Evolutionary conservation across 2,113 vertebrate genomes (phyloP).

Genomic region (Bagarius yarrelli): DNA sequence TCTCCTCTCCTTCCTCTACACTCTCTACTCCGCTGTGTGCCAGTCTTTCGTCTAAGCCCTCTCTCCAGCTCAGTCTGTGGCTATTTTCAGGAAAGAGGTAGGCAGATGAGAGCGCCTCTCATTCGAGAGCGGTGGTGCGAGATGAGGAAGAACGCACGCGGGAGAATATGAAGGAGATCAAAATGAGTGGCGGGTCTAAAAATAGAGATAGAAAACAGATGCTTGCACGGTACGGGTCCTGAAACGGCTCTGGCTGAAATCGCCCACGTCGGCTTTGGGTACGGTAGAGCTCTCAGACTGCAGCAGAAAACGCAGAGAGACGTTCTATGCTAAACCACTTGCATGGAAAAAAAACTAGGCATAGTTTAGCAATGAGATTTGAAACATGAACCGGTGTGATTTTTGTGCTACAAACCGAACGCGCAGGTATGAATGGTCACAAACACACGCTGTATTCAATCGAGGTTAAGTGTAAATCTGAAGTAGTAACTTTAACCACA

Average conservation of each 20-base stretch:
- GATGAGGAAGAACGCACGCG: slow-evolving; percentile 23
- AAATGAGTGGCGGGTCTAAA: slow-evolving; percentile 31
- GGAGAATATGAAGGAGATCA: slow-evolving; percentile 37
- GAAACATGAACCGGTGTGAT: not conserved
- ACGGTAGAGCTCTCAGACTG: not conserved
- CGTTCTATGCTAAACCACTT: not conserved
- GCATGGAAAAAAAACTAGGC: too few species aligned
- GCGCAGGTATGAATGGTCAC: too few species aligned
- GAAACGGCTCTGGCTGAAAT: slow-evolving; percentile 23
- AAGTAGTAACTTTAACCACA: too few species aligned
- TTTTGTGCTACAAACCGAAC: not conserved
- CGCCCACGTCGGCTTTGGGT: slow-evolving; percentile 2
- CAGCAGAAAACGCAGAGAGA: not conserved
- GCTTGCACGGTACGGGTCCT: slow-evolving; percentile 16
- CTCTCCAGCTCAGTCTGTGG: slow-evolving; percentile 21
- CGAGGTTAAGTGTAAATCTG: too few species aligned
- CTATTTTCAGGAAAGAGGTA: slow-evolving; percentile 36
- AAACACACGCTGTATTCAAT: too few species aligned
- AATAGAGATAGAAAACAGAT: slow-evolving; percentile 32
- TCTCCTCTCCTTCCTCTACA: slow-evolving; percentile 4
- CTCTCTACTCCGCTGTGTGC: slow-evolving; percentile 48
- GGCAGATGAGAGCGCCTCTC: slow-evolving; percentile 35
- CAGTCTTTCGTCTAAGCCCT: slow-evolving; percentile 2
- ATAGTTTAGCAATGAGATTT: too few species aligned
- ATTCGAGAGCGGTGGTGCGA: slow-evolving; percentile 15